These are phyloP conservation scores for Darevskia mixta DNA, from an alignment of 2,797 vertebrate genomes.

Conservation along the genomic window DNA sequence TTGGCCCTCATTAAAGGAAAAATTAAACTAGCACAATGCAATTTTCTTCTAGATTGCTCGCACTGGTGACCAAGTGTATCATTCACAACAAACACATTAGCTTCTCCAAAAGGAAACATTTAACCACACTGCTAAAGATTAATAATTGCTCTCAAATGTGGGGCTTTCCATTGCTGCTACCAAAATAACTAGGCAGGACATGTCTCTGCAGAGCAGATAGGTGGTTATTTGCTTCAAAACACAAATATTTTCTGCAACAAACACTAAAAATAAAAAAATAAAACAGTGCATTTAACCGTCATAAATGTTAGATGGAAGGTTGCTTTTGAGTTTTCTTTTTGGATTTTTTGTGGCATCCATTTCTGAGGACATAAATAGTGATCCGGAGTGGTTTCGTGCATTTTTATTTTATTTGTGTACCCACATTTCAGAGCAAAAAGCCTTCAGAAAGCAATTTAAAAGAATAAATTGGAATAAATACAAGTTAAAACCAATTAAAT, in stretches of 20 bases:
- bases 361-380: neutral
- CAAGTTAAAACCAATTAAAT: neutral
- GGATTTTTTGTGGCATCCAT: neutral
- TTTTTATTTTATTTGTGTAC: neutral
- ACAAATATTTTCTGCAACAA: slow-evolving; percentile 11
- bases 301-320: neutral
- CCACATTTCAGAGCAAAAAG: neutral
- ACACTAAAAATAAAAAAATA: neutral
- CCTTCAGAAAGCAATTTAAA: neutral
- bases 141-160: slow-evolving; percentile 19
- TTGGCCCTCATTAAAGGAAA: neutral
- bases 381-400: neutral
- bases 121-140: slow-evolving; percentile 12
- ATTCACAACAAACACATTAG: neutral
- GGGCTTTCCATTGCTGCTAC: accelerated
- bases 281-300: neutral
- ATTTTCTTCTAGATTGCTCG: neutral
- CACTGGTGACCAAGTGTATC: neutral
- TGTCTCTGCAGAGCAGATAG: slow-evolving; percentile 27
- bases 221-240: slow-evolving; percentile 26
- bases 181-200: slow-evolving; percentile 1
- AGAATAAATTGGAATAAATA: neutral
- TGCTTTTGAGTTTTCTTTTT: neutral
- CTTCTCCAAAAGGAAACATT: neutral
- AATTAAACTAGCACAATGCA: neutral